Evolutionary conservation across 2,113 vertebrate genomes (phyloP).

Genomic region (Caranx ignobilis): DNA sequence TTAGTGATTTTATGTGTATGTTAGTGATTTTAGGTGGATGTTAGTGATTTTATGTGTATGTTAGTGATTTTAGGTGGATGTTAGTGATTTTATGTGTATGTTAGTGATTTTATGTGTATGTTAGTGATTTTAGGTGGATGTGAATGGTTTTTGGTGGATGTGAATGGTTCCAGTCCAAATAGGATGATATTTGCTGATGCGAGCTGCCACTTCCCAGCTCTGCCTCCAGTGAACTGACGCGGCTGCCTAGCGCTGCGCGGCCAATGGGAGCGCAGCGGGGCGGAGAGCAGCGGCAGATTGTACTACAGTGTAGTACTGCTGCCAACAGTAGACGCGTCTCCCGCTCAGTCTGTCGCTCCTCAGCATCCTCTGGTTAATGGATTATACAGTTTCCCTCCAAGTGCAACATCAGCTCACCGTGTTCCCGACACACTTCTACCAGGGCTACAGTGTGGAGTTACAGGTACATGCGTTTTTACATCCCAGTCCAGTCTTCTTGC

Average conservation of each 20-base stretch:
- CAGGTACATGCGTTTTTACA: slow-evolving; percentile 76
- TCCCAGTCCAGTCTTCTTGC: neutral
- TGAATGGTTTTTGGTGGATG: too few relatives aligned
- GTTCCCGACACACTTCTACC: slow-evolving; percentile 78
- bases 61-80: too few relatives aligned
- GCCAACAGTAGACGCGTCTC: slow-evolving; percentile 68
- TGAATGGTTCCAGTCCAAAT: neutral
- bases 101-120: too few relatives aligned
- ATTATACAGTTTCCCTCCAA: slow-evolving; percentile 84
- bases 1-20: too few relatives aligned
- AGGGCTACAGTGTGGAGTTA: slow-evolving; percentile 84
- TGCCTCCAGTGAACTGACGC: slow-evolving; percentile 17
- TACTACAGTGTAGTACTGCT: slow-evolving; percentile 69
- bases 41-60: too few relatives aligned
- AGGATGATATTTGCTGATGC: slow-evolving; percentile 17
- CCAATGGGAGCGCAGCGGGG: slow-evolving; percentile 82
- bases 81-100: too few relatives aligned
- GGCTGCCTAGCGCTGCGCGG: slow-evolving; percentile 51
- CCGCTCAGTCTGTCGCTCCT: slow-evolving; percentile 50
- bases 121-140: too few relatives aligned
- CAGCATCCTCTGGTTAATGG: slow-evolving; percentile 79
- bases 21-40: too few relatives aligned
- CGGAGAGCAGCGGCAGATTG: slow-evolving; percentile 72
- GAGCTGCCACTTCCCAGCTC: slow-evolving; percentile 25
- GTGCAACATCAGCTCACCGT: slow-evolving; percentile 83